These are phyloP conservation scores for Hyperoplus immaculatus DNA, from an alignment of 2,797 vertebrate species.

Conservation along the genomic window DNA sequence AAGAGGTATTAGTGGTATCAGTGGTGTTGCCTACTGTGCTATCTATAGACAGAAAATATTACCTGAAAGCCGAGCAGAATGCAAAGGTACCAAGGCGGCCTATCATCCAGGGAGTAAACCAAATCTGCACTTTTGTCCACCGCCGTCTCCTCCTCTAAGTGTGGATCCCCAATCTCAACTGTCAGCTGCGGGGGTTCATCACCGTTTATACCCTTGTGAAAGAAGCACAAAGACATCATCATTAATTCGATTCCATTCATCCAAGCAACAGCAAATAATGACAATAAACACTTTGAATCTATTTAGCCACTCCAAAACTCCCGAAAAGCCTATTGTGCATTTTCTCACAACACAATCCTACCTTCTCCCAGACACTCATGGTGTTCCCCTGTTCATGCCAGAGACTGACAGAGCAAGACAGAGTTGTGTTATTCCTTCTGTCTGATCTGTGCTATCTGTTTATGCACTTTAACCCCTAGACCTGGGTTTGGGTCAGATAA, in stretches of 20 bases:
- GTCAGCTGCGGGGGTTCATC: slow-evolving; percentile 65
- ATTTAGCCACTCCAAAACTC: no score
- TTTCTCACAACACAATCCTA: background rate
- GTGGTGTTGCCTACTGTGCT: no score
- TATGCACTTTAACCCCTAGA: background rate
- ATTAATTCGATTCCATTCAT: background rate
- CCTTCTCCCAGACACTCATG: background rate
- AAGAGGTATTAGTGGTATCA: no score
- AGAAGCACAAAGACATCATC: slow-evolving; percentile 8
- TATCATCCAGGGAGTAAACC: slow-evolving; percentile 85
- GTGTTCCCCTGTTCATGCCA: background rate
- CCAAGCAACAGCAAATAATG: background rate
- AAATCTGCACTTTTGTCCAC: slow-evolving; percentile 63
- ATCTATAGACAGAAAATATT: background rate
- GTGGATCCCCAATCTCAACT: slow-evolving; percentile 39
- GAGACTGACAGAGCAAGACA: background rate
- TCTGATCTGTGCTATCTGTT: background rate
- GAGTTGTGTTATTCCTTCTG: background rate
- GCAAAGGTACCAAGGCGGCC: slow-evolving; percentile 87
- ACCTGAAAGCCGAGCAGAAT: slow-evolving; percentile 88
- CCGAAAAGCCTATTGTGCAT: background rate
- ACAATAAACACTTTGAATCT: no score
- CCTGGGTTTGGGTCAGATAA: background rate
- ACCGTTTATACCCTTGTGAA: slow-evolving; percentile 55
- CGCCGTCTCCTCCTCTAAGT: slow-evolving; percentile 49